Conservation (phyloP, 2,797 vertebrate species). For the Gadopsis marmoratus region DNA sequence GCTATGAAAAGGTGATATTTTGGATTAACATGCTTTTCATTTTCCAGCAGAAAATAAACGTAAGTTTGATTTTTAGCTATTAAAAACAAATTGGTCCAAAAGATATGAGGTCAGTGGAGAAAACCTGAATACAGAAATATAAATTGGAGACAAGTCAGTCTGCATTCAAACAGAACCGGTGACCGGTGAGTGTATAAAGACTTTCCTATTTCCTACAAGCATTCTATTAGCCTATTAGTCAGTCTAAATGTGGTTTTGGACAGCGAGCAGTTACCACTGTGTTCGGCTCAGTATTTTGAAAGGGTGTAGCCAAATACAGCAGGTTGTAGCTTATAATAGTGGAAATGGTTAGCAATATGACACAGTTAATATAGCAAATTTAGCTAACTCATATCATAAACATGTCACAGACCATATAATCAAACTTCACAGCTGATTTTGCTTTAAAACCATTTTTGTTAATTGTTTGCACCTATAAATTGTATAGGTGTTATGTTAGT, state of each 20-base stretch:
- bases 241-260: constrained; percentile 8
- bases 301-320: not conserved
- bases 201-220: not conserved
- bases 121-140: constrained; percentile 11
- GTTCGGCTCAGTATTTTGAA: not conserved
- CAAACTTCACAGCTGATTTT: not conserved
- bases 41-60: not conserved
- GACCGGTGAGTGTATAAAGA: too few species aligned
- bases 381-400: not conserved
- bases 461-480: not conserved
- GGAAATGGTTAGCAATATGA: not conserved
- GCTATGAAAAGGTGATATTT: not conserved
- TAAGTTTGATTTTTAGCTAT: not conserved
- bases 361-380: not conserved
- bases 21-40: not conserved
- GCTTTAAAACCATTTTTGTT: not conserved
- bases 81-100: not conserved
- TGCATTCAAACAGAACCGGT: constrained; percentile 6
- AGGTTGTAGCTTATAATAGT: too few species aligned
- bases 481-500: not conserved
- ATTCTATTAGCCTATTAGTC: not conserved
- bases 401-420: not conserved
- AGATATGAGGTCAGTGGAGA: not conserved
- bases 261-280: not conserved
- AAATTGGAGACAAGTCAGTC: constrained; percentile 2